Conservation (phyloP, 2,888 invertebrate genomes). For the Dendrolimus pini region DNA sequence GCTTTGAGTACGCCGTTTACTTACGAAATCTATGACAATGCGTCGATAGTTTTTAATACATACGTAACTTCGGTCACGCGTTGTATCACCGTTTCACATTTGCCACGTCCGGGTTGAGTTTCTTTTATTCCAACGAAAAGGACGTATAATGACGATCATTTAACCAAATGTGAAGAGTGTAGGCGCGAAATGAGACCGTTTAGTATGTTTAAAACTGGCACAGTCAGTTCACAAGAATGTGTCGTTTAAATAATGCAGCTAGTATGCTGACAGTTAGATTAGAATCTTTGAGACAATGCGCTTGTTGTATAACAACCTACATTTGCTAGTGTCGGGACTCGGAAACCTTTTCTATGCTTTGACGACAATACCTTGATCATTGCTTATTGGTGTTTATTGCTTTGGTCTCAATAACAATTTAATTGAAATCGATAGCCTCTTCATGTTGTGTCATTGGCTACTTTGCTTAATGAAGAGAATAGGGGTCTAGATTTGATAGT, state of each 20-base stretch:
- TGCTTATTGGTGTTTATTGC: too few species aligned
- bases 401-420: too few species aligned
- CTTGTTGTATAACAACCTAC: neutral
- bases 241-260: neutral
- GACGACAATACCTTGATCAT: too few species aligned
- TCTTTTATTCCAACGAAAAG: slow-evolving; percentile 6
- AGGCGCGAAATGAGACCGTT: slow-evolving; percentile 18
- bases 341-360: neutral
- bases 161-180: slow-evolving; percentile 21
- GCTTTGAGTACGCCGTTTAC: neutral
- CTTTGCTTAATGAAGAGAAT: too few species aligned
- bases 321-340: neutral
- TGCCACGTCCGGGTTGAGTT: slow-evolving; percentile 13
- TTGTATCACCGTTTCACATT: slow-evolving; percentile 13
- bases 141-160: slow-evolving; percentile 22
- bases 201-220: slow-evolving; percentile 13
- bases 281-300: neutral
- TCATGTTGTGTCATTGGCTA: too few species aligned
- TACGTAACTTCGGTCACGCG: slow-evolving; percentile 1
- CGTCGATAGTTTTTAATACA: neutral
- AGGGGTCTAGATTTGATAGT: too few species aligned
- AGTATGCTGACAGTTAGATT: neutral
- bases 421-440: too few species aligned
- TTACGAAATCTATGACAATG: slow-evolving; percentile 4
- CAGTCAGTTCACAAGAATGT: slow-evolving; percentile 11